Evolutionary conservation across 2,797 vertebrate genomes (phyloP).

Genomic region (Gastrophryne carolinensis): DNA sequence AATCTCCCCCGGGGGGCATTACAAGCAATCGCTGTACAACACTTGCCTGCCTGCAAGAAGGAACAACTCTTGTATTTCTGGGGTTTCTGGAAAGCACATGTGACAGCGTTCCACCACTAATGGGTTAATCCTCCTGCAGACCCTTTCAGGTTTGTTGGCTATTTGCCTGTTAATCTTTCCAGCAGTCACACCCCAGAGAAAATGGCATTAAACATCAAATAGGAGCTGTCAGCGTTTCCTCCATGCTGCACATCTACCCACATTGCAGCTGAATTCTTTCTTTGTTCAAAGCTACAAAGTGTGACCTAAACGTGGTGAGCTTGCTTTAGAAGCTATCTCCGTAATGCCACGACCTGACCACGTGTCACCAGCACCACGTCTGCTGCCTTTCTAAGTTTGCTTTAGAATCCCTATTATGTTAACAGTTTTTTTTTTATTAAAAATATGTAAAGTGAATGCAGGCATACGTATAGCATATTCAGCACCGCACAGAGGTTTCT

Average conservation of each 20-base stretch:
- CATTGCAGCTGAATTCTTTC: conserved; percentile 36
- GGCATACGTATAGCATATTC: no score
- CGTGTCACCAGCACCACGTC: no score
- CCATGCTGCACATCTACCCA: conserved; percentile 29
- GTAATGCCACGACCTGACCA: no score
- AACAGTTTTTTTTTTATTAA: no score
- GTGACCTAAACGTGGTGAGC: conserved; percentile 32
- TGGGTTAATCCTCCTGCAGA: conserved; percentile 14
- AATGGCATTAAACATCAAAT: conserved; percentile 43
- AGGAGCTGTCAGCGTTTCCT: conserved; percentile 35
- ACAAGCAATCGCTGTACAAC: no score
- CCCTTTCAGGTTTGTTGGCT: conserved; percentile 24
- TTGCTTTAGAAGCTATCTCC: conserved; percentile 19
- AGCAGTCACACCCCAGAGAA: conserved; percentile 40
- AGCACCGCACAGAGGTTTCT: no score
- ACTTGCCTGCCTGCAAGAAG: not conserved
- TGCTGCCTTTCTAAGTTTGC: no score
- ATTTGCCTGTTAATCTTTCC: conserved; percentile 35
- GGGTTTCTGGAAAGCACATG: not conserved
- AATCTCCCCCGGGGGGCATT: no score
- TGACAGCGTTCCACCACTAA: not conserved
- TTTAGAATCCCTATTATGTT: not conserved
- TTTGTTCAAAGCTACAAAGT: conserved; percentile 39
- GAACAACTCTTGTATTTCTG: not conserved
- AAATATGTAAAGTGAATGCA: no score